Conservation (phyloP, 2,888 invertebrate genomes). For the Acanthococcus lagerstroemiae region DNA sequence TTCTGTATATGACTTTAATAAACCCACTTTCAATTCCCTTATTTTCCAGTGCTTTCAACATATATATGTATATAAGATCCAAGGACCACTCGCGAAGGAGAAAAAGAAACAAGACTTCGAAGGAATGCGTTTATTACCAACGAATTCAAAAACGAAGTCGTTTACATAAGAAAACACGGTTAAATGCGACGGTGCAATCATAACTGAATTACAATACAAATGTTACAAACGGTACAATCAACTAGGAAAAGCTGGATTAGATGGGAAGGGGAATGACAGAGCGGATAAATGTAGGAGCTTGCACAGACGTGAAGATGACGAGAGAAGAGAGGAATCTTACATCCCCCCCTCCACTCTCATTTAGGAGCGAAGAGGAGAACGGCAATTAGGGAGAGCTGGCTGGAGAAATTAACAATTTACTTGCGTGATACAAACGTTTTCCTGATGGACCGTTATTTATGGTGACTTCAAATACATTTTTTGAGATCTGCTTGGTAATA, state of each 20-base stretch:
- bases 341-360: conserved; percentile 3
- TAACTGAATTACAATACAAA: no score
- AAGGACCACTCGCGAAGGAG: no score
- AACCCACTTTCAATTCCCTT: no score
- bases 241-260: not conserved
- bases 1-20: no score
- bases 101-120: no score
- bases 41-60: no score
- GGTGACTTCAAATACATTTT: not conserved
- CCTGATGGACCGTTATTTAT: not conserved
- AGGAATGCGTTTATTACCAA: no score
- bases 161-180: no score
- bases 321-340: conserved; percentile 3
- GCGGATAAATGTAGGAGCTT: not conserved
- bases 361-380: not conserved
- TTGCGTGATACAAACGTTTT: not conserved
- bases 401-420: not conserved
- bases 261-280: not conserved
- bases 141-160: no score
- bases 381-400: not conserved
- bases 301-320: not conserved
- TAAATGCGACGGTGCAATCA: no score
- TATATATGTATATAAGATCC: no score
- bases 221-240: no score
- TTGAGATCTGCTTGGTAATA: not conserved